A percentile compares a stretch with the other conserved stretches of the same genome.
These are phyloP conservation scores for Falco berigora DNA, from an alignment of 2,797 vertebrate genomes.

Conservation along the genomic window DNA sequence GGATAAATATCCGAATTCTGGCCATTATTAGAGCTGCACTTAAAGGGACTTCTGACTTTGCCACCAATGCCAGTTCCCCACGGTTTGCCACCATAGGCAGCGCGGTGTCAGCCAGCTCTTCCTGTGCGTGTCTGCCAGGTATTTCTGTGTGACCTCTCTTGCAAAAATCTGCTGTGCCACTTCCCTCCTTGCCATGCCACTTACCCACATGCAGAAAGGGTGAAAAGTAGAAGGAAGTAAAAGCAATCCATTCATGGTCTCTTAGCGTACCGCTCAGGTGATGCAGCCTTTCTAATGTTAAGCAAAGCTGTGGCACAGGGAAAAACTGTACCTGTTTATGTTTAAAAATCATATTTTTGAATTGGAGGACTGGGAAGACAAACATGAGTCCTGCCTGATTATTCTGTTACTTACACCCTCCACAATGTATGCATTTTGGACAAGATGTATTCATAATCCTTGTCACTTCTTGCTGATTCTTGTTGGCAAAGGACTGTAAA, in stretches of 20 bases:
- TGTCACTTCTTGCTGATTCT: not conserved
- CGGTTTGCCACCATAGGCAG: not conserved
- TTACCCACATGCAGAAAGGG: not conserved
- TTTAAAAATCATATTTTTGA: not conserved
- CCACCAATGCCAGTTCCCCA: not conserved
- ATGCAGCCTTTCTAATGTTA: not conserved
- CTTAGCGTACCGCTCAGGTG: not conserved
- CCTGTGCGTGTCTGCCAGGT: not conserved
- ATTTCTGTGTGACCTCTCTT: not conserved
- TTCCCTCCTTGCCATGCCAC: not conserved
- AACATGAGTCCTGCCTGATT: fast-evolving
- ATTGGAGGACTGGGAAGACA: not conserved
- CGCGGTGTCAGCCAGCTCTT: not conserved
- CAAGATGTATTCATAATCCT: not conserved
- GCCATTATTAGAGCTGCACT: not conserved
- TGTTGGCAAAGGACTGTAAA: not conserved
- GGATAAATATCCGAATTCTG: not conserved
- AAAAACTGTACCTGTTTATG: not conserved
- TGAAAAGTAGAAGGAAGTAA: not conserved
- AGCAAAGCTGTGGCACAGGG: not conserved
- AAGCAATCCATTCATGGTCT: not conserved
- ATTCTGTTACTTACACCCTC: not conserved
- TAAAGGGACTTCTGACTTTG: not conserved
- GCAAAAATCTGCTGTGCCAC: not conserved
- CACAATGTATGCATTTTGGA: not conserved